phyloP scores from a whole-genome alignment of 2,113 vertebrate genomes.

The Himantopus leucocephalus region DNA sequence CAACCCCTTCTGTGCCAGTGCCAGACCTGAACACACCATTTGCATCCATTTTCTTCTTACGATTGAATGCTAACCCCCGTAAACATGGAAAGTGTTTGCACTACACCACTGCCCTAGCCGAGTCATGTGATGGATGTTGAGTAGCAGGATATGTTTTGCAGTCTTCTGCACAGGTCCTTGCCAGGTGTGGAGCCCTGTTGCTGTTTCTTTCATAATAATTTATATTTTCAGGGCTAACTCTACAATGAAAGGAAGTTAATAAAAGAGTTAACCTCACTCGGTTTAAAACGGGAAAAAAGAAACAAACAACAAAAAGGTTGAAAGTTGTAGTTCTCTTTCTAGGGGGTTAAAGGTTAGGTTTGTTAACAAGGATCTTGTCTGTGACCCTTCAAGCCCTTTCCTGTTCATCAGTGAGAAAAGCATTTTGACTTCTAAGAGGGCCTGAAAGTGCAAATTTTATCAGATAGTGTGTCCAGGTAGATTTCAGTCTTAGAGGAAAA shows the following conservation, averaged over 20 bases:
- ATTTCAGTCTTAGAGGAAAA: not conserved
- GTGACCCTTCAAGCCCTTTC: not conserved
- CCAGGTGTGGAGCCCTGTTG: not conserved
- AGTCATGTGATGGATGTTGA: not conserved
- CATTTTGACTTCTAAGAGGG: not conserved
- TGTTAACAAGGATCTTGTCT: not conserved
- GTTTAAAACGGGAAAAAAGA: not conserved
- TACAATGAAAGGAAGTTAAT: not conserved
- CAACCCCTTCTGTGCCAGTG: no score
- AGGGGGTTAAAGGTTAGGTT: not conserved
- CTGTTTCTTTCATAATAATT: not conserved
- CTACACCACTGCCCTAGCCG: not conserved
- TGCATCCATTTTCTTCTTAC: not conserved
- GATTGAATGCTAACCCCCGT: rapidly evolving
- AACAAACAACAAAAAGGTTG: not conserved
- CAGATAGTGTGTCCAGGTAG: not conserved
- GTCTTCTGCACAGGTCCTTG: not conserved
- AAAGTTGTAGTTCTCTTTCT: not conserved
- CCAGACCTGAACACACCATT: no score
- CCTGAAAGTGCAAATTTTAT: not conserved
- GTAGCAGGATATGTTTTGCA: rapidly evolving
- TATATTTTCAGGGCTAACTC: not conserved
- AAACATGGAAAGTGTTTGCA: not conserved
- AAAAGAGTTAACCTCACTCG: not conserved
- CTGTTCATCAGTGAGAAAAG: not conserved